These are phyloP conservation scores for Apodemus speciosus DNA, from an alignment of 2,113 vertebrate species.

Conservation along the genomic window DNA sequence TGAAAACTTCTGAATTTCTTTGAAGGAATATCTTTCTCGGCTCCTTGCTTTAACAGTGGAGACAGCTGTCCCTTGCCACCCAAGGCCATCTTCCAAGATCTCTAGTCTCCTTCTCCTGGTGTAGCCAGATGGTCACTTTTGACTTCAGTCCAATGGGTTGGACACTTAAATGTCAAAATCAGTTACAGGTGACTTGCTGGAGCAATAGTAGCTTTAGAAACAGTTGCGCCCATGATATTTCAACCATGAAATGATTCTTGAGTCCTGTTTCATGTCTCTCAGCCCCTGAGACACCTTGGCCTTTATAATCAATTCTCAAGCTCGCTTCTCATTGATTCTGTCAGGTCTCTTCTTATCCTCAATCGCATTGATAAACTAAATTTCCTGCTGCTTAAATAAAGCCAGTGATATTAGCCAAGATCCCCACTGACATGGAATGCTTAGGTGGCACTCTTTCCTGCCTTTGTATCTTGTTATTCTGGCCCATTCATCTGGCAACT, in stretches of 20 bases:
- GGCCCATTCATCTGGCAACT: conserved; percentile 52
- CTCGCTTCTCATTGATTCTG: neutral
- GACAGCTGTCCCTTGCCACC: fast-evolving
- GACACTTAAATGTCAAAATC: neutral
- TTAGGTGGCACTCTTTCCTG: conserved; percentile 1
- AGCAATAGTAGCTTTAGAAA: neutral
- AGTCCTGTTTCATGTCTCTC: neutral
- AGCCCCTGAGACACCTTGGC: neutral
- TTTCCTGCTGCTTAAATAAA: neutral
- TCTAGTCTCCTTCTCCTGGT: neutral
- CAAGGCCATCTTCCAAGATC: neutral
- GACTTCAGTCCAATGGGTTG: neutral
- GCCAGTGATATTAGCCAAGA: conserved; percentile 5
- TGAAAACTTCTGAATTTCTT: neutral
- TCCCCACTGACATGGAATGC: neutral
- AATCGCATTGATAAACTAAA: neutral
- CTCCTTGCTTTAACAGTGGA: neutral
- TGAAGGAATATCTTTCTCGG: neutral
- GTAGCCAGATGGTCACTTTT: neutral
- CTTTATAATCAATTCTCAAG: neutral
- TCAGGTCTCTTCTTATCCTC: neutral
- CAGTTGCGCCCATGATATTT: neutral
- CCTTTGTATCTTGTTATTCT: conserved; percentile 48
- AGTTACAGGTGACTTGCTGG: neutral
- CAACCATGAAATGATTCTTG: neutral